These are phyloP conservation scores for Nasonia oneida DNA, from an alignment of 2,888 invertebrate species.

Conservation along the genomic window DNA sequence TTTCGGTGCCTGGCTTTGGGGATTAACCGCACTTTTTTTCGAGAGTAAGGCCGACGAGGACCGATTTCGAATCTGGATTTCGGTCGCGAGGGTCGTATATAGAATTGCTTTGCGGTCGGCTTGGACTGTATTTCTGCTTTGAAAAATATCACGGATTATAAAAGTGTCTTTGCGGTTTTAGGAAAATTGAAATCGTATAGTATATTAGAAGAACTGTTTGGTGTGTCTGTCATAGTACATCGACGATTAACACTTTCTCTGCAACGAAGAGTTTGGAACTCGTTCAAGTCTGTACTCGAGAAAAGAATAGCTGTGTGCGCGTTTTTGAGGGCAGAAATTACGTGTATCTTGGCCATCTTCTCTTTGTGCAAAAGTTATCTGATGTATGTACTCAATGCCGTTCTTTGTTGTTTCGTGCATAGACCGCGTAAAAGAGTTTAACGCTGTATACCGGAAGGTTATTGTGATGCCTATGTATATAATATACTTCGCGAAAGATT, in stretches of 20 bases:
- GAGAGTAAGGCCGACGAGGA: neutral
- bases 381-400: neutral
- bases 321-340: neutral
- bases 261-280: neutral
- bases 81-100: neutral
- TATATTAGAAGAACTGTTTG: too few relatives aligned
- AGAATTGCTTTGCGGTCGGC: neutral
- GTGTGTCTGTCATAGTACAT: too few relatives aligned
- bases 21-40: neutral
- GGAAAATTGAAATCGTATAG: too few relatives aligned
- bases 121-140: neutral
- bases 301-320: neutral
- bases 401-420: neutral
- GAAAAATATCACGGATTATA: conserved; percentile 1
- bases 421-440: neutral
- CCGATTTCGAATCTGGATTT: neutral
- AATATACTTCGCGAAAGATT: neutral
- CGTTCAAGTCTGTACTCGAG: neutral
- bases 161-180: neutral
- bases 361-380: neutral
- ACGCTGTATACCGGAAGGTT: neutral
- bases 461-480: neutral
- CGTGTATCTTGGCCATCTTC: neutral
- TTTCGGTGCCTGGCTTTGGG: neutral
- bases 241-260: neutral